Evolutionary conservation across 2,888 invertebrate species (phyloP), one percentile per base, ranked within the genome.

Genomic region (Arge pagana): DNA sequence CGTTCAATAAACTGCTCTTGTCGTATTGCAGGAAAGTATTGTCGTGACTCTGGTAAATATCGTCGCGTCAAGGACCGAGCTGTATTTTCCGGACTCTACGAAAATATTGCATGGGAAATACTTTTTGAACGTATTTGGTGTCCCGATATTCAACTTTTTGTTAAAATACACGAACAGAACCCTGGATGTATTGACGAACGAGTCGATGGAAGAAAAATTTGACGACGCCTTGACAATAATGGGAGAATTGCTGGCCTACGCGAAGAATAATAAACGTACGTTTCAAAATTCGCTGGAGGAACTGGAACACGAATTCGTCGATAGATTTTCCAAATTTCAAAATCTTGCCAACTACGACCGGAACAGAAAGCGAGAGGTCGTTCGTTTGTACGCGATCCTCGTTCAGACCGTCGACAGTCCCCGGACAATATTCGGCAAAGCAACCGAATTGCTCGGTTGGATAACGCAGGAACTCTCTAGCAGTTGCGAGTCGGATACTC

Each of bases 41-140:
- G 56, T 54, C 18, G 49, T 43, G 4, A 54, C 11, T 15, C 13
- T 67, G n/a, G 19, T 68, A 16, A 10, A 24, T 10, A 53, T 66
- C 10, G 62, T 65, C 13, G 26, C 36, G 2, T 49, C 59, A 0
- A 19, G 56, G 4, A 41, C 35, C 16, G 7, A 5, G 4, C 51
- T 62, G 6, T 36, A 36, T 3, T 52, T 30, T 3, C n/a, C 48
- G 28, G 51, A 63, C 13, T 53, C 50, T 2, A 59, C 56, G 4
- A 63, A 23, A 11, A 58, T 72, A 2, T 58, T 59, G 8, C 70
- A 77, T 42, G 78, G 78, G 1, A 67, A 72, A 53, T 62, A 76
- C 53, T 79, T 78, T 57, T 54, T 75, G 13, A 63, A 63, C 30
- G 59, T 54, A 2, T 78, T 74, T 28, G 69, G 68, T 42, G 52